Conservation (phyloP, 2,888 invertebrate species). For the Stenotaenia linearis region DNA sequence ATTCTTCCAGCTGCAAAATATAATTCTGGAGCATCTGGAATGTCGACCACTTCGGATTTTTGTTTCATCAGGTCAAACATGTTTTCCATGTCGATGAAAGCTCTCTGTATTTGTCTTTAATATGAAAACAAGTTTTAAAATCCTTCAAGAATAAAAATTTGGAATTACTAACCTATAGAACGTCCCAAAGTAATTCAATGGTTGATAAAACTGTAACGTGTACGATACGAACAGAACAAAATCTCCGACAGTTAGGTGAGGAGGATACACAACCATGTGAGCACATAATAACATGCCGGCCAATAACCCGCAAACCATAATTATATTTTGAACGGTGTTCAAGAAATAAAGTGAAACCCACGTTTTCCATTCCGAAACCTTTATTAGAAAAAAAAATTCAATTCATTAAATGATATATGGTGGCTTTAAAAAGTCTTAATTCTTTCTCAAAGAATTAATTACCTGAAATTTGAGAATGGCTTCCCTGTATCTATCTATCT, state of each 20-base stretch:
- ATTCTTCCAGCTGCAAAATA: constrained; percentile 60
- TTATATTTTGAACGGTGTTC: constrained; percentile 83
- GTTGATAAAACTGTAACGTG: constrained; percentile 88
- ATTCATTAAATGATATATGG: too few species aligned
- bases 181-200: constrained; percentile 96
- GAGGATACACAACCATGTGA: constrained; percentile 67
- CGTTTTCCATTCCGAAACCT: constrained; percentile 85
- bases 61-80: constrained; percentile 94
- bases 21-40: constrained; percentile 68
- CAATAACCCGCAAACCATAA: constrained; percentile 78
- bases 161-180: constrained; percentile 73
- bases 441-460: constrained; percentile 38
- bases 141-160: not conserved
- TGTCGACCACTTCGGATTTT: constrained; percentile 78
- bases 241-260: constrained; percentile 80
- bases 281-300: constrained; percentile 84
- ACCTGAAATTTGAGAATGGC: constrained; percentile 83
- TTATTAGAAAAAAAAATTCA: constrained; percentile 41
- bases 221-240: constrained; percentile 94
- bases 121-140: not conserved
- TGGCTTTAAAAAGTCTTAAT: too few species aligned
- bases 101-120: constrained; percentile 85
- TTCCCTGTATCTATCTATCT: constrained; percentile 74
- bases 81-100: constrained; percentile 99
- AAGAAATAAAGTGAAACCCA: constrained; percentile 78